Evolutionary conservation across 2,888 invertebrate genomes (phyloP), one percentile per base, ranked within the genome.

Genomic region (Acanthopleura granulata): DNA sequence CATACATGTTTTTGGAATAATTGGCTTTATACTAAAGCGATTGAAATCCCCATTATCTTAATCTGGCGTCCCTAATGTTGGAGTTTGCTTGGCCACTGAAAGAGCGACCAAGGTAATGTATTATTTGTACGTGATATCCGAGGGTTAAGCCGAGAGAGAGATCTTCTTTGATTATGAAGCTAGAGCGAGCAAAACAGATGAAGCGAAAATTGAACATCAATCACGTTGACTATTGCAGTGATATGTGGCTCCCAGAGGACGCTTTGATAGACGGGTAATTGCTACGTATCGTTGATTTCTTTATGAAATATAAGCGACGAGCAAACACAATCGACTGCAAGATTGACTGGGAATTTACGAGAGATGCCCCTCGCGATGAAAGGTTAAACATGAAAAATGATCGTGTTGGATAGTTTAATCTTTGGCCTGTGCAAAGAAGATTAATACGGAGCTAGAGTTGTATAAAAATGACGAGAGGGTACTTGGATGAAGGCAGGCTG

Each of bases 241-340:
- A 57, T 57, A 57, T n/a, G 57, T 57, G 22, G 25, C 29, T 27
- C 66, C 66, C 29, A 27, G 25, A 16, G 66, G 66, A 6, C 22
- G 16, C 66, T 27, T 22, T 27, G 66, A 66, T 66, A 66, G 66
- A 25, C 27, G 22, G 16, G 66, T 66, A 66, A 66, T 66, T 66
- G 66, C 66, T 25, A 27, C 66, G 29, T 66, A 27, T 66, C 66
- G 27, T 25, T 27, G 27, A 27, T 22, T 66, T 27, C 66, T 66
- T 66, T 66, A 66, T 66, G 66, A 66, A 66, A 66, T 66, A 66
- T 66, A 66, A 66, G 66, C 66, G 66, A 66, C 16, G 66, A 66
- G 66, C 66, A 66, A 66, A 66, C 66, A 66, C 29, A 66, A 27
- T 66, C 29, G 29, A 6, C 16, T 16, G 29, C 27, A 6, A 66